Base-by-base conservation (phyloP, 2,888 invertebrate genomes). In the Orthosia incerta region DNA sequence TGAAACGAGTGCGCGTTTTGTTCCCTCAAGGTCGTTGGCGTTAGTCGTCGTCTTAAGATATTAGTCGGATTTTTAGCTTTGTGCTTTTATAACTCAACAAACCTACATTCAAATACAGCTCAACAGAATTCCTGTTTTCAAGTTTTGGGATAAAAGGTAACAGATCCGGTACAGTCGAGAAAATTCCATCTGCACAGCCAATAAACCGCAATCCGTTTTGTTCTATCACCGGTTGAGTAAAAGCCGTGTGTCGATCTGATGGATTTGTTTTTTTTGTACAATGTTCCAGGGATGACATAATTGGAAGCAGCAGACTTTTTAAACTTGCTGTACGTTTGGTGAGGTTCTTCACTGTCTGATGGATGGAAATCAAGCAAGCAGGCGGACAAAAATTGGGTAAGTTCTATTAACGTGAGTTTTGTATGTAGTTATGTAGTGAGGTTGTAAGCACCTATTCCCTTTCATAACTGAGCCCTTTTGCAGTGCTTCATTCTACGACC, bases 171-270 rank as follows among this genome's bases (percentile, higher is more conserved):
- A 45, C 45, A 45, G 50, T 46, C 18, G 45, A 9, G 20, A 51
- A 65, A 61, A 50, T 23, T 56, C 23, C 11, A 48, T 39, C 61
- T 55, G 23, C 53, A 55, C 55, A n/a, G 71, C n/a, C 55, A 48
- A 61, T 71, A 71, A 71, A 71, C 53, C 51, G 23, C 31, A 71
- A 48, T 61, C 55, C 48, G 39, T 48, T 39, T 46, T n/a, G 18
- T 60, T 45, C 51, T 59, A 20, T 59, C 51, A 48, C 15, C 39
- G 55, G 16, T 48, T 23, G 46, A 39, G 15, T 71, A 5, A 71
- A 71, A 39, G 20, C 46, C 53, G 46, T 31, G 31, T 23, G 71
- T 71, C 20, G n/a, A 48, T 72, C 46, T 13, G 20, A 46, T 51
- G 20, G 31, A 59, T 53, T 20, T 51, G 2, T 51, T 16, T 20